These are phyloP conservation scores for Habropoda laboriosa DNA, from an alignment of 1,140 invertebrate genomes.

Conservation along the genomic window DNA sequence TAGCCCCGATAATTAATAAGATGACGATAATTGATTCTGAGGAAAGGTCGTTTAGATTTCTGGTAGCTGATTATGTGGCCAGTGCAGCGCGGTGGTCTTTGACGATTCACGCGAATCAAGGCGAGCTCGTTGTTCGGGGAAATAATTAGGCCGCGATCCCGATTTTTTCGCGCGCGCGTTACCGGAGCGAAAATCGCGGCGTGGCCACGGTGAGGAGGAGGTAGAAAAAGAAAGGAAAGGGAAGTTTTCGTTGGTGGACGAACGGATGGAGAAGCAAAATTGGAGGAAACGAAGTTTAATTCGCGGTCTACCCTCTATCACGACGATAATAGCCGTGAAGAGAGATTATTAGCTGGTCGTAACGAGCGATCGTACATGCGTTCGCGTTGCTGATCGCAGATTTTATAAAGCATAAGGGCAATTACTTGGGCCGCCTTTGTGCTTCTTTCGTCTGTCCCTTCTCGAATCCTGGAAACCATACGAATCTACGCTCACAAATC, in stretches of 20 bases:
- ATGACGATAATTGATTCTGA: background rate
- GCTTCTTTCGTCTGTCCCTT: background rate
- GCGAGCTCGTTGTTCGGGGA: background rate
- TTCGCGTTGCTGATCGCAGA: slow-evolving; percentile 11
- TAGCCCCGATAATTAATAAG: slow-evolving; percentile 1
- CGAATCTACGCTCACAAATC: background rate
- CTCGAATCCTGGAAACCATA: background rate
- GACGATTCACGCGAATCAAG: slow-evolving; percentile 17
- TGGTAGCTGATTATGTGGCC: background rate
- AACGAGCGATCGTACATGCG: slow-evolving; percentile 1
- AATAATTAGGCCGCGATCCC: slow-evolving; percentile 21
- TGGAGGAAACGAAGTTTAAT: slow-evolving; percentile 17
- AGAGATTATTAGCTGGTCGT: slow-evolving; percentile 3
- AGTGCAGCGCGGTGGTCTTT: background rate
- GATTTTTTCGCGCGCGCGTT: slow-evolving; percentile 13
- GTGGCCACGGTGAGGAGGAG: background rate
- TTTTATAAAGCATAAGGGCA: slow-evolving; percentile 9
- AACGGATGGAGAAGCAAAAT: background rate
- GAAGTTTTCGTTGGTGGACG: background rate
- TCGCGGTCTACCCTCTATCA: slow-evolving; percentile 6
- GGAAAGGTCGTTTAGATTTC: slow-evolving; percentile 8
- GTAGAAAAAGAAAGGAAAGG: background rate
- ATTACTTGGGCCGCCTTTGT: slow-evolving; percentile 2
- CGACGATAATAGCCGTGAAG: slow-evolving; percentile 13
- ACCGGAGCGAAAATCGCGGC: slow-evolving; percentile 10